Evolutionary conservation across 2,113 vertebrate species (phyloP).

Genomic region (Brachypteracias leptosomus): DNA sequence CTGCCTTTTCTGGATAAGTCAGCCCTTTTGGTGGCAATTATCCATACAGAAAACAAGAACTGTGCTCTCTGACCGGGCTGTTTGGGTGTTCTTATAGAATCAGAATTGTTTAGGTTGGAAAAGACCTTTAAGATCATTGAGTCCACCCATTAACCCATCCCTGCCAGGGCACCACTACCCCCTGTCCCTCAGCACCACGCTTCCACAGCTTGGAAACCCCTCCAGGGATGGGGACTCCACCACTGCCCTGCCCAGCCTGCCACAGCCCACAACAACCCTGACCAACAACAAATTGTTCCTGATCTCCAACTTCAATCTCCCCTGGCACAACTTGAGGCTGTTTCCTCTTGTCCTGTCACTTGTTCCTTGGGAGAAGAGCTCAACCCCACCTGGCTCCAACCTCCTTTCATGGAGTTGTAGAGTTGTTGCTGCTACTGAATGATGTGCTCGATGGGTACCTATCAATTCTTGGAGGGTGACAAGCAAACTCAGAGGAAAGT

Average conservation of each 20-base stretch:
- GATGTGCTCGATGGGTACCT: not conserved
- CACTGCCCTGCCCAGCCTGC: not conserved
- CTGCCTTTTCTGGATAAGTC: not conserved
- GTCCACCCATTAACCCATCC: not conserved
- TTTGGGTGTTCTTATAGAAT: not conserved
- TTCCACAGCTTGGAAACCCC: not conserved
- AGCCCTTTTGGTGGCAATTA: not conserved
- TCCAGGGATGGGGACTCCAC: not conserved
- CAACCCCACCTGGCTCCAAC: not conserved
- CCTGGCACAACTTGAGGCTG: not conserved
- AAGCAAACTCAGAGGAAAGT: not conserved
- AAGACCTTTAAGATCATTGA: not conserved
- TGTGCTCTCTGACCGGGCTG: not conserved
- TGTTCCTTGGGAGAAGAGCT: not conserved
- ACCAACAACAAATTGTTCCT: no score
- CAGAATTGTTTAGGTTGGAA: not conserved
- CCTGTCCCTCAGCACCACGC: not conserved
- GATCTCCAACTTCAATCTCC: not conserved
- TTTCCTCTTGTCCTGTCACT: not conserved
- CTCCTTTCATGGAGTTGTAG: not conserved
- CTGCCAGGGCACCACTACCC: not conserved
- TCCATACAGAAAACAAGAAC: accelerated
- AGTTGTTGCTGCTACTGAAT: not conserved
- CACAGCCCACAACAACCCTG: no score
- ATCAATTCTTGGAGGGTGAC: not conserved